A percentile compares a stretch with the other conserved stretches of the same genome.
Conservation (phyloP, 2,113 vertebrate species). For the Tetrao urogallus region DNA sequence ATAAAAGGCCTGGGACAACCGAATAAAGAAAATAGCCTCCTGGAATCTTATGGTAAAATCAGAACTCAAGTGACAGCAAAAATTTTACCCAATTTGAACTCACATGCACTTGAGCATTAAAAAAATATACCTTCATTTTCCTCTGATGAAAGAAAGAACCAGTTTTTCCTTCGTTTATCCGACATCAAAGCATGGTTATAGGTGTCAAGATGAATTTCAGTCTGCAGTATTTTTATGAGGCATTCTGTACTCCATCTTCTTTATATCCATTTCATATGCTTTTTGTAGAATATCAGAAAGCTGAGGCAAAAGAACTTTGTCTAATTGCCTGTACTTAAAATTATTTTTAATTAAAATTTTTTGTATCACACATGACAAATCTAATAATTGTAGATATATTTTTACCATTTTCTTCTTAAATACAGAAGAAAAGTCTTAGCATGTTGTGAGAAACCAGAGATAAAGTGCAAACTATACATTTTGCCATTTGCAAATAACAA, state of each 20-base stretch:
- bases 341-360: neutral
- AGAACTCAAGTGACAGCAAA: conserved; percentile 13
- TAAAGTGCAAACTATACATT: conserved; percentile 30
- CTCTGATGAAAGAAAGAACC: conserved; percentile 28
- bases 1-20: conserved; percentile 2
- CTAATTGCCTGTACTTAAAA: neutral
- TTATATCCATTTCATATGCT: neutral
- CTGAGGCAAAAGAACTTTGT: neutral
- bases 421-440: neutral
- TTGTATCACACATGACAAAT: neutral
- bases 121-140: conserved; percentile 33
- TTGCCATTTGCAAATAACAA: conserved; percentile 12
- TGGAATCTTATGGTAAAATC: conserved; percentile 30
- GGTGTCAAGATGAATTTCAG: conserved; percentile 58
- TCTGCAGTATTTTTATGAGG: neutral
- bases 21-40: conserved; percentile 46
- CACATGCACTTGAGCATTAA: conserved; percentile 36
- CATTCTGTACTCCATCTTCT: neutral
- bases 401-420: neutral
- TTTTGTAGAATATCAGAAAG: conserved; percentile 1
- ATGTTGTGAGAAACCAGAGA: neutral
- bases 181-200: conserved; percentile 20
- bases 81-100: conserved; percentile 6
- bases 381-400: neutral
- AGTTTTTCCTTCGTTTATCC: conserved; percentile 44